Percentiles rank a stretch among this genome's conserved stretches.
Conservation (phyloP, 2,888 invertebrate genomes). For the Dryobotodes eremita region DNA sequence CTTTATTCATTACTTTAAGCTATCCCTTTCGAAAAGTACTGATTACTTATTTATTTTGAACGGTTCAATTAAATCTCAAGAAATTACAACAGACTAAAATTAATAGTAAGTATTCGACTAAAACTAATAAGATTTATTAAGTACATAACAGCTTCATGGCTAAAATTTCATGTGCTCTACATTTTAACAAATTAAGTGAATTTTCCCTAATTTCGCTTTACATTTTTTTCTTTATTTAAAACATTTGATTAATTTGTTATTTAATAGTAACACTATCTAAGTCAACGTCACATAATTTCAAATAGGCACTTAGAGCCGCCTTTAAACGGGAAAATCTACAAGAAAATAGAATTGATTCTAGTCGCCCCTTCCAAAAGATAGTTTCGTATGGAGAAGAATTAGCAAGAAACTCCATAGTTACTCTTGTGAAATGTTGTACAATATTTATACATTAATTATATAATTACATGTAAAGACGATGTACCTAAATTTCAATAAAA, state of each 20-base stretch:
- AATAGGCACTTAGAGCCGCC: too few species aligned
- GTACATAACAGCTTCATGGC: not conserved
- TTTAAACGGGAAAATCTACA: too few species aligned
- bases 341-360: too few species aligned
- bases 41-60: slow-evolving; percentile 33
- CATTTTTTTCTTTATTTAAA: not conserved
- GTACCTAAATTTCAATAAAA: too few species aligned
- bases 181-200: not conserved
- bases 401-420: too few species aligned
- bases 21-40: not conserved
- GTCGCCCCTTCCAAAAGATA: too few species aligned
- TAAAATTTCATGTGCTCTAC: not conserved
- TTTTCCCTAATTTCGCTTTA: not conserved
- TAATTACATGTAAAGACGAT: too few species aligned
- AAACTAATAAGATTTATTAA: not conserved
- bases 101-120: not conserved
- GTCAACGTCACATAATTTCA: too few species aligned
- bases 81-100: slow-evolving; percentile 11
- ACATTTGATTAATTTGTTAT: not conserved
- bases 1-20: slow-evolving; percentile 20
- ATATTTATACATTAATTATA: too few species aligned
- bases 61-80: not conserved
- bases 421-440: too few species aligned
- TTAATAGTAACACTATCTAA: not conserved
- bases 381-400: too few species aligned